phyloP scores from a whole-genome alignment of 2,888 invertebrate genomes.

The Rhyacophila evoluta region DNA sequence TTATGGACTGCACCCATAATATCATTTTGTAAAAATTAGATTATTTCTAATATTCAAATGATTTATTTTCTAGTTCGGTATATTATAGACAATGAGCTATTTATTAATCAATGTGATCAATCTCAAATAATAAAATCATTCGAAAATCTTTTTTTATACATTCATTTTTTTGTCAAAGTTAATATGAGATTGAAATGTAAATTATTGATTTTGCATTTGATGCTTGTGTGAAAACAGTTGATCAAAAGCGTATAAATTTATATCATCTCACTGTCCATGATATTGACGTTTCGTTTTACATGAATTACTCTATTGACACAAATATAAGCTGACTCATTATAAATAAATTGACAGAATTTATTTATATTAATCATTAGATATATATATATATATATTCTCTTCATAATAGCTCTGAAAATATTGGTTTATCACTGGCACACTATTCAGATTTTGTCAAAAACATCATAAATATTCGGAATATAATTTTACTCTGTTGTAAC shows the following conservation, averaged over 20 bases:
- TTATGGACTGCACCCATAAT: slow-evolving; percentile 6
- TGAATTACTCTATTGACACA: too few relatives aligned
- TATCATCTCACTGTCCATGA: too few relatives aligned
- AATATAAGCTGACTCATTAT: too few relatives aligned
- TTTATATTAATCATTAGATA: too few relatives aligned
- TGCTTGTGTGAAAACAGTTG: neutral
- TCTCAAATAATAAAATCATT: neutral
- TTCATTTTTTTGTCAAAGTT: neutral
- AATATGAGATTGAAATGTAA: neutral
- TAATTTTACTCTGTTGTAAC: too few relatives aligned
- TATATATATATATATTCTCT: too few relatives aligned
- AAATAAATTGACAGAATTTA: too few relatives aligned
- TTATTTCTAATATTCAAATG: neutral
- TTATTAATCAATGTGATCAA: neutral
- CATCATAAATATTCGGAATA: too few relatives aligned
- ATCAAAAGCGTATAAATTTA: neutral
- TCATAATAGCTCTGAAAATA: too few relatives aligned
- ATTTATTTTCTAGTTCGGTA: neutral
- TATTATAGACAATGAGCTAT: neutral
- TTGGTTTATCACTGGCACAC: too few relatives aligned
- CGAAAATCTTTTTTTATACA: neutral
- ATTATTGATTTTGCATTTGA: neutral
- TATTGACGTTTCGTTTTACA: too few relatives aligned
- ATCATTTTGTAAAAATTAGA: neutral
- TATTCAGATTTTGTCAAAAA: too few relatives aligned